Percentiles rank a stretch among this genome's conserved stretches.
phyloP scores from a whole-genome alignment of 37 sponge, comb jelly and placozoan species.

The Amphimedon queenslandica region DNA sequence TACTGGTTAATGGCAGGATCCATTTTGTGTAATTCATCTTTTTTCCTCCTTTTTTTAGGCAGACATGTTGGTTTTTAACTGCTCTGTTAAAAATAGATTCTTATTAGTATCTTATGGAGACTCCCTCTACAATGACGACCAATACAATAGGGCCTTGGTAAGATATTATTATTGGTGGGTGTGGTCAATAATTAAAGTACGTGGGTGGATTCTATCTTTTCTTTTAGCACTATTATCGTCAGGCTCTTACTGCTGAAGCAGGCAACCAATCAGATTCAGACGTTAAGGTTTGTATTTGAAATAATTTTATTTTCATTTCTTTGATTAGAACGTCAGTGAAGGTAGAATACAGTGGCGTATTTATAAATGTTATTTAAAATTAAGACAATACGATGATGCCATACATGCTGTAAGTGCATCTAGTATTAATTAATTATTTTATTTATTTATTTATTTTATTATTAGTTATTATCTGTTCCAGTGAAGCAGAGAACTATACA shows the following conservation, averaged over 20 bases:
- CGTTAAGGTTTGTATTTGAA: not conserved
- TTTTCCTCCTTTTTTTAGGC: conserved; percentile 3
- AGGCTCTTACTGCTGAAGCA: not conserved
- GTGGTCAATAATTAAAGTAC: not conserved
- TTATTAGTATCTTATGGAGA: conserved; percentile 23
- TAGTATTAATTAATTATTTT: not conserved
- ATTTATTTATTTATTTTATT: not conserved
- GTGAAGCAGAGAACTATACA: conserved; percentile 5
- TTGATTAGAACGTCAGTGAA: not conserved
- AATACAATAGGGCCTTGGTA: conserved; percentile 40
- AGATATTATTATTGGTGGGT: not conserved
- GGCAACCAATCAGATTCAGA: not conserved
- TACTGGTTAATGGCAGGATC: conserved; percentile 1
- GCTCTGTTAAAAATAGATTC: not conserved
- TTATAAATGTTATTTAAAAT: conserved; percentile 23
- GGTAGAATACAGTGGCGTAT: conserved; percentile 36
- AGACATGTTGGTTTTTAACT: conserved; percentile 27
- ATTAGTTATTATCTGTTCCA: conserved; percentile 21
- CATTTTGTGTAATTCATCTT: not conserved
- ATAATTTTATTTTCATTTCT: not conserved
- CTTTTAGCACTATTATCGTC: conserved; percentile 20
- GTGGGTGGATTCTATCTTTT: not conserved
- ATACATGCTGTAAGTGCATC: conserved; percentile 16
- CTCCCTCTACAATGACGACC: conserved; percentile 12
- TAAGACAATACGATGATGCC: conserved; percentile 31